Evolutionary conservation across 2,113 vertebrate species (phyloP).

Genomic region (Siniperca knerii): DNA sequence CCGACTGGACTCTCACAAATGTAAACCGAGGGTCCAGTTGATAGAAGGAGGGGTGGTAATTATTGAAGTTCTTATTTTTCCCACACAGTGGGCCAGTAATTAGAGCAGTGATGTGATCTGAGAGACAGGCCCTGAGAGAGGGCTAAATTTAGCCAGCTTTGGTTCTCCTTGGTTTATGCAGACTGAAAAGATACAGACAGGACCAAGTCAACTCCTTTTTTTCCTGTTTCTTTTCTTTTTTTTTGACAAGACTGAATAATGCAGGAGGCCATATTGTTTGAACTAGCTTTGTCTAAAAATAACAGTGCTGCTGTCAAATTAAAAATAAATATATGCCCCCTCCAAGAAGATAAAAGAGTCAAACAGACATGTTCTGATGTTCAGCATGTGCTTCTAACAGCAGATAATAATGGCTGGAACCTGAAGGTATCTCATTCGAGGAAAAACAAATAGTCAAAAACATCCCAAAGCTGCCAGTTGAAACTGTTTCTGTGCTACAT

Average conservation of each 20-base stretch:
- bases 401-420: conserved; percentile 49
- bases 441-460: conserved; percentile 33
- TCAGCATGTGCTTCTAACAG: conserved; percentile 47
- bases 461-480: conserved; percentile 14
- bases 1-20: conserved; percentile 24
- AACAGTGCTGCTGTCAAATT: conserved; percentile 80
- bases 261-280: conserved; percentile 77
- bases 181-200: conserved; percentile 56
- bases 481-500: conserved; percentile 21
- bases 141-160: conserved; percentile 82
- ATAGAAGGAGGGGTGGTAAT: conserved; percentile 28
- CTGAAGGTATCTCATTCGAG: conserved; percentile 53
- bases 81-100: conserved; percentile 73
- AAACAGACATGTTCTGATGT: conserved; percentile 65
- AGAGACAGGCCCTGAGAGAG: conserved; percentile 67
- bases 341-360: conserved; percentile 62
- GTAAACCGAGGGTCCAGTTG: conserved; percentile 18
- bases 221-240: conserved; percentile 29
- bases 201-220: conserved; percentile 55
- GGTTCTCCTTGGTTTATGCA: conserved; percentile 60
- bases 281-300: conserved; percentile 82
- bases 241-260: conserved; percentile 71
- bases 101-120: conserved; percentile 74
- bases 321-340: conserved; percentile 81
- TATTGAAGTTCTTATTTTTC: conserved; percentile 63